Evolutionary conservation across 2,797 vertebrate species (phyloP).

Genomic region (Botia almorhae): DNA sequence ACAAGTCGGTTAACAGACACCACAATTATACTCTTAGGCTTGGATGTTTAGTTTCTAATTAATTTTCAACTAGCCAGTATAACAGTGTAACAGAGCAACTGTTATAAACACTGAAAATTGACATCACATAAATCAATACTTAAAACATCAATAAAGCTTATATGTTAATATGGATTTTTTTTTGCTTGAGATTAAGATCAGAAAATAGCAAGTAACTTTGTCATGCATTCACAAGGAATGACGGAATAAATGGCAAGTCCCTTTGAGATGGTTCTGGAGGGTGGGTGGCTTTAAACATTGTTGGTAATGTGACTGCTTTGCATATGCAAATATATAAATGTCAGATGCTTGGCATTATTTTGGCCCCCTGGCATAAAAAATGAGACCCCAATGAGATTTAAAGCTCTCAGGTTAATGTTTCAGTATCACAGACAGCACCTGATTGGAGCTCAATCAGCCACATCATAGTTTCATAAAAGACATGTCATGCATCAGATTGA

Average conservation of each 20-base stretch:
- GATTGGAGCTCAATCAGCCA: neutral
- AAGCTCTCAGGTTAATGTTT: neutral
- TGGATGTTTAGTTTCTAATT: no score
- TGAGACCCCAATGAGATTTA: conserved; percentile 18
- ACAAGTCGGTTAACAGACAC: neutral
- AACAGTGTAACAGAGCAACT: no score
- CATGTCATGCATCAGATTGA: neutral
- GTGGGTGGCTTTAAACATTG: neutral
- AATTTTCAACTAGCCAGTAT: no score
- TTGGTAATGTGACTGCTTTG: conserved; percentile 9
- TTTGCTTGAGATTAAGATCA: neutral
- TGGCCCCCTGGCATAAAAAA: conserved; percentile 3
- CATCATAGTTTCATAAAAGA: conserved; percentile 22
- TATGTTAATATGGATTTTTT: neutral
- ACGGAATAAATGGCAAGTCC: conserved; percentile 41
- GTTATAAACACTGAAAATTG: no score
- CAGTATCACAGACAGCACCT: neutral
- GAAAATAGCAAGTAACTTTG: neutral
- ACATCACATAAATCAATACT: neutral
- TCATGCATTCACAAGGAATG: conserved; percentile 22
- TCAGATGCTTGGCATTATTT: conserved; percentile 5
- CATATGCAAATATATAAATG: conserved; percentile 18
- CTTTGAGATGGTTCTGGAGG: neutral
- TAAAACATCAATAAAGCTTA: neutral
- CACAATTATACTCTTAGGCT: no score